phyloP scores from a whole-genome alignment of 2,888 invertebrate genomes.

The Rhimphoctona megacephalus region DNA sequence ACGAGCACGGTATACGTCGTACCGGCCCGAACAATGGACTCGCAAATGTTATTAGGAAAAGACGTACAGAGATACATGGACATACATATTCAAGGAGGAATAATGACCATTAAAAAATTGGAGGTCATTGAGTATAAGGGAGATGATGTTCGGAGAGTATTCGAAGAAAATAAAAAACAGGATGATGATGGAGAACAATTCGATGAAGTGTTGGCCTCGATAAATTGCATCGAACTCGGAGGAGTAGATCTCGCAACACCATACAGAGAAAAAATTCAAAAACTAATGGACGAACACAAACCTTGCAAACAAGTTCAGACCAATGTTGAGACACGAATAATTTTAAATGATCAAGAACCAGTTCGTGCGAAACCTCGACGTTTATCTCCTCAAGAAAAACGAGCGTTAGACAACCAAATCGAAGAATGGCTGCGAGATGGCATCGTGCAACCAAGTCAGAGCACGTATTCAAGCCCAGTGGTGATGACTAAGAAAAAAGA shows the following conservation, averaged over 20 bases:
- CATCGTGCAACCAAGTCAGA: slow-evolving; percentile 64
- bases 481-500: slow-evolving; percentile 71
- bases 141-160: slow-evolving; percentile 3
- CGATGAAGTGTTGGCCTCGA: background rate
- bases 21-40: slow-evolving; percentile 16
- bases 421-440: slow-evolving; percentile 70
- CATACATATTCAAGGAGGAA: slow-evolving; percentile 33
- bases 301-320: slow-evolving; percentile 55
- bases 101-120: slow-evolving; percentile 19
- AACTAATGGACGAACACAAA: slow-evolving; percentile 52
- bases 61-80: slow-evolving; percentile 44
- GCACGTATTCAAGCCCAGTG: slow-evolving; percentile 67
- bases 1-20: slow-evolving; percentile 46
- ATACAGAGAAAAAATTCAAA: slow-evolving; percentile 20
- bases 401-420: slow-evolving; percentile 68
- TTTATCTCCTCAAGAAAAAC: slow-evolving; percentile 62
- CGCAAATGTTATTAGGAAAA: slow-evolving; percentile 33
- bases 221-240: slow-evolving; percentile 22
- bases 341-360: slow-evolving; percentile 59
- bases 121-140: background rate
- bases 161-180: background rate
- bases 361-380: slow-evolving; percentile 52
- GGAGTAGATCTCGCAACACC: background rate
- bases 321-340: slow-evolving; percentile 64
- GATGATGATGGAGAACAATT: background rate